Conservation (phyloP, 2,797 vertebrate genomes). For the Sebastes dallii region DNA sequence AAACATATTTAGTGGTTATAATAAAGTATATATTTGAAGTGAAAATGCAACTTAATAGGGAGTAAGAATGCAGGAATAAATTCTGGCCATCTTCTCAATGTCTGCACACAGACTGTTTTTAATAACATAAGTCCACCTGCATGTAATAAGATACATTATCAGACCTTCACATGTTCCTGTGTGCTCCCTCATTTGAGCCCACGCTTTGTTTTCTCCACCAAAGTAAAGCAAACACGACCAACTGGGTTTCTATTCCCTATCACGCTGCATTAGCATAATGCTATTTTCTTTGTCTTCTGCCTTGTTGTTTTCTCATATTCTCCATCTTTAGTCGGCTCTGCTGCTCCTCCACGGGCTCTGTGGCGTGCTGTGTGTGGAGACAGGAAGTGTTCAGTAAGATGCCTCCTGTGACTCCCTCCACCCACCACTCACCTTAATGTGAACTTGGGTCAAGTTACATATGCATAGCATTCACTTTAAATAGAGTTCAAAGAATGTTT, state of each 20-base stretch:
- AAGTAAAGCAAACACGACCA: constrained; percentile 36
- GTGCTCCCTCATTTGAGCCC: neutral
- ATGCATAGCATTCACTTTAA: neutral
- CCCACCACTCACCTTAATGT: constrained; percentile 18
- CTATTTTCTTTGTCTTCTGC: constrained; percentile 47
- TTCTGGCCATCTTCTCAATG: neutral
- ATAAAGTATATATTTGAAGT: neutral
- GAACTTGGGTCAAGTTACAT: constrained; percentile 10
- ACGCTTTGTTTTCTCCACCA: constrained; percentile 2
- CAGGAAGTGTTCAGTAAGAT: constrained; percentile 18
- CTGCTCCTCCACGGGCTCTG: constrained; percentile 3
- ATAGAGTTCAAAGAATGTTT: neutral
- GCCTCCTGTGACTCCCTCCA: neutral
- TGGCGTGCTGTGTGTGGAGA: constrained; percentile 35
- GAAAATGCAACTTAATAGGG: neutral
- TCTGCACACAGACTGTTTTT: neutral
- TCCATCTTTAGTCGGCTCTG: constrained; percentile 26
- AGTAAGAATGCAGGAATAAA: neutral
- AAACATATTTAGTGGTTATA: neutral
- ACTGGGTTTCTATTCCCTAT: constrained; percentile 24
- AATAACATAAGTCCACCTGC: constrained; percentile 13
- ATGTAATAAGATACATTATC: constrained; percentile 42
- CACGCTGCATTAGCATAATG: constrained; percentile 39
- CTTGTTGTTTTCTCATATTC: constrained; percentile 32
- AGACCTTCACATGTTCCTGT: constrained; percentile 12